Evolutionary conservation across 2,797 vertebrate species (phyloP), one percentile per base, ranked within the genome.

Genomic region (Margarornis squamiger): DNA sequence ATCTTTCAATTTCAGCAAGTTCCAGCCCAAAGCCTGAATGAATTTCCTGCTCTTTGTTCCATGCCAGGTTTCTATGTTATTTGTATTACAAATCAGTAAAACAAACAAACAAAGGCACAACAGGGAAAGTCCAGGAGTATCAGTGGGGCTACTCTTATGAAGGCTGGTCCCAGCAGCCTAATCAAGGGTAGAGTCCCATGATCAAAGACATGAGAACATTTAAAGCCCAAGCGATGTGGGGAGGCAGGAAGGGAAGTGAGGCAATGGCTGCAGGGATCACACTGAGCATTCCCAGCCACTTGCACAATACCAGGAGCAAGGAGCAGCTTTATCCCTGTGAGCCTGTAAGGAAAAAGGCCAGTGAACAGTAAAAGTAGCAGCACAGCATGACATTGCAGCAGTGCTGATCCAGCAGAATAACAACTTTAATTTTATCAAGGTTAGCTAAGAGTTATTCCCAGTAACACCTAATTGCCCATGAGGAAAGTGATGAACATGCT

Each of bases 21-120:
- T 86, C 39, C 59, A 82, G 81, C 92, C 92, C 88, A 91, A 94
- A 95, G 90, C 88, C 46, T 95, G 94, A 95, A 94, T 93, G 90
- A 92, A 96, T 82, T 93, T 95, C 94, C 94, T 95, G 94, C 96
- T 95, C 88, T 96, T 95, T 95, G 88, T 88, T 95, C 71, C 43
- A 88, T 93, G 92, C 94, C 96, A 96, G 90, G 76, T 88, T 94
- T 84, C 92, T 61, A 77, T 88, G 86, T 66, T 93, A 85, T 76
- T 92, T 93, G 90, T 96, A 46, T 77, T 79, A 91, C 84, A 94
- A 92, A 79, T 84, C 68, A 89, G 72, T 76, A 88, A 94, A 95
- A 79, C 77, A 94, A 95, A 93, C 86, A 87, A 93, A 95, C 58
- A 93, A 87, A 86, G 65, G 67, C 62, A 41, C 80, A 54, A 87